Evolutionary conservation across 2,888 invertebrate genomes (phyloP).

Genomic region (Nomada hirtipes): DNA sequence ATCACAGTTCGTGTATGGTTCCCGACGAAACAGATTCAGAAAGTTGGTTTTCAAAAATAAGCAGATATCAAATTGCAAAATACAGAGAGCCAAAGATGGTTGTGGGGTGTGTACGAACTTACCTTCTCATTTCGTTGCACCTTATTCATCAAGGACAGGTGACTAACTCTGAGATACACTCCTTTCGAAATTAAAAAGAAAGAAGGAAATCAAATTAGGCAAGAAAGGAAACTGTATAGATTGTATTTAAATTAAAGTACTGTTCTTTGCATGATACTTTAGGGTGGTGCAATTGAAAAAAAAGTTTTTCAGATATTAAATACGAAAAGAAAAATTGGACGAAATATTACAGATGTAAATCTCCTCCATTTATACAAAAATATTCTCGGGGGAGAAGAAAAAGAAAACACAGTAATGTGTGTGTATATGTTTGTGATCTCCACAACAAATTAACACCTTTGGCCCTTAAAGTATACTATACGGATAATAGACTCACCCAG

Average conservation of each 20-base stretch:
- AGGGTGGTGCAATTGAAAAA: neutral
- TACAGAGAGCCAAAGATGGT: slow-evolving; percentile 82
- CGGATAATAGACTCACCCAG: slow-evolving; percentile 82
- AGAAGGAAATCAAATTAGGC: neutral
- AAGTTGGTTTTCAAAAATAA: neutral
- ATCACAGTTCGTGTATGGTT: neutral
- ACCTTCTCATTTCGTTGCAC: slow-evolving; percentile 73
- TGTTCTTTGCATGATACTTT: too few species aligned
- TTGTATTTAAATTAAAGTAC: too few species aligned
- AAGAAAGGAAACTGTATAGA: neutral
- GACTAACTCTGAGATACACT: slow-evolving; percentile 65
- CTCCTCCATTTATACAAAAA: neutral
- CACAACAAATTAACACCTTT: slow-evolving; percentile 82
- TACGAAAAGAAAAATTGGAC: neutral
- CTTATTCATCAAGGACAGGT: slow-evolving; percentile 54
- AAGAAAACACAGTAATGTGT: slow-evolving; percentile 27
- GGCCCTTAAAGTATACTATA: slow-evolving; percentile 71
- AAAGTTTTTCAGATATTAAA: neutral
- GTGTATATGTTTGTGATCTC: slow-evolving; percentile 76
- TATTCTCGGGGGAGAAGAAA: neutral
- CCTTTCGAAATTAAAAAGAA: neutral
- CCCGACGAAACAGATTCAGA: neutral
- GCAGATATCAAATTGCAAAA: slow-evolving; percentile 78
- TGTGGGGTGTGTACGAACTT: slow-evolving; percentile 83
- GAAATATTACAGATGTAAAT: neutral